Evolutionary conservation across 2,797 vertebrate genomes (phyloP).

Genomic region (Phylloscopus collybita): DNA sequence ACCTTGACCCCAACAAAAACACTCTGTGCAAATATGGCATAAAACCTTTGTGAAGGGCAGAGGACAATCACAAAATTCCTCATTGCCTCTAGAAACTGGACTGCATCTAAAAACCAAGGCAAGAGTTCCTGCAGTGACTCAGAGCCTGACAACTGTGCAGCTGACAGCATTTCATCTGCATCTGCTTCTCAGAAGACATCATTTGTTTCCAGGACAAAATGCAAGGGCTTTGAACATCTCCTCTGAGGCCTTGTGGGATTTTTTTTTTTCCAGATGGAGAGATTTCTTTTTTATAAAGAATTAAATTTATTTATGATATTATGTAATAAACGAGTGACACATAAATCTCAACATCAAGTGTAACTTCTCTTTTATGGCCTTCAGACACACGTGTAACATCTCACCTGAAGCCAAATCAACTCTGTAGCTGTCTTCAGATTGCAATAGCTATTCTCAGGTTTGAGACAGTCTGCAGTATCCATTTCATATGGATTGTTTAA

Average conservation of each 20-base stretch:
- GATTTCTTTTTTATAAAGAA: not conserved
- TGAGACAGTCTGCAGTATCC: not conserved
- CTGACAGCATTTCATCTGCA: not conserved
- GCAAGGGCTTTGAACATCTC: not conserved
- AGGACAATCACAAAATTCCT: not conserved
- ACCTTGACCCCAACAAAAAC: not conserved
- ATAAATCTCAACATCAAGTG: not conserved
- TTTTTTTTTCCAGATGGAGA: not conserved
- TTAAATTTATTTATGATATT: not conserved
- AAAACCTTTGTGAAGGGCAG: not conserved
- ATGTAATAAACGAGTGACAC: not conserved
- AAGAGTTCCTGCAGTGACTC: not conserved
- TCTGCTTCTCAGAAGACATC: not conserved
- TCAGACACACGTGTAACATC: not conserved
- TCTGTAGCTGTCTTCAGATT: not conserved
- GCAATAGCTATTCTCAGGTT: not conserved
- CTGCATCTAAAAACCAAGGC: not conserved
- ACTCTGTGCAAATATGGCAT: not conserved
- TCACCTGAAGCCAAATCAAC: conserved; percentile 21
- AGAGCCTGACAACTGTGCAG: not conserved
- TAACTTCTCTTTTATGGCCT: not conserved
- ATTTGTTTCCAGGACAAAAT: not conserved
- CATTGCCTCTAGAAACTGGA: not conserved
- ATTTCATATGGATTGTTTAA: not conserved
- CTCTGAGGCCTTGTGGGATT: not conserved